Conservation (phyloP, 2,113 vertebrate genomes). For the Lanius ludovicianus region DNA sequence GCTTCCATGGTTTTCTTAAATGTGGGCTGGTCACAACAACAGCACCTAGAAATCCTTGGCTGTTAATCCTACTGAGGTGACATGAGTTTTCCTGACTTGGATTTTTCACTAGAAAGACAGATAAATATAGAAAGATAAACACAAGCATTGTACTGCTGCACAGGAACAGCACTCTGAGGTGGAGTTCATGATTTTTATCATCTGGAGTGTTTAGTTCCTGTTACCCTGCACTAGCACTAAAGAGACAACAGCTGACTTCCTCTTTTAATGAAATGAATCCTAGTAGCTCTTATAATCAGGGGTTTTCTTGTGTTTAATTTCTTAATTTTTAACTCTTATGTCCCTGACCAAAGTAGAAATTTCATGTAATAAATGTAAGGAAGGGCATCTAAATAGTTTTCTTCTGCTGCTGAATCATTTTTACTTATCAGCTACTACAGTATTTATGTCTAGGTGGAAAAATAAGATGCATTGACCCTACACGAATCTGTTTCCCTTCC, state of each 20-base stretch:
- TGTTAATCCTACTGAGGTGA: neutral
- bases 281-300: neutral
- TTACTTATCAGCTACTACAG: rapidly evolving
- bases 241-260: neutral
- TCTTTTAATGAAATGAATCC: neutral
- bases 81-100: neutral
- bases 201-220: neutral
- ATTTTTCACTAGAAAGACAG: neutral
- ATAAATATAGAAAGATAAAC: neutral
- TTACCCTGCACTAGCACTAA: neutral
- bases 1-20: neutral
- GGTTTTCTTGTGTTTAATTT: neutral
- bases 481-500: neutral
- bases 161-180: neutral
- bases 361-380: rapidly evolving
- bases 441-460: neutral
- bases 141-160: neutral
- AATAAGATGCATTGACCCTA: neutral
- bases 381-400: neutral
- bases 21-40: neutral
- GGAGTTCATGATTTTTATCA: neutral
- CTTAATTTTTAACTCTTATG: neutral
- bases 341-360: neutral
- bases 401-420: neutral
- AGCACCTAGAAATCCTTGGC: neutral